Conservation (phyloP, 92 coral and sea anemone species). For the Bergia sp. region DNA sequence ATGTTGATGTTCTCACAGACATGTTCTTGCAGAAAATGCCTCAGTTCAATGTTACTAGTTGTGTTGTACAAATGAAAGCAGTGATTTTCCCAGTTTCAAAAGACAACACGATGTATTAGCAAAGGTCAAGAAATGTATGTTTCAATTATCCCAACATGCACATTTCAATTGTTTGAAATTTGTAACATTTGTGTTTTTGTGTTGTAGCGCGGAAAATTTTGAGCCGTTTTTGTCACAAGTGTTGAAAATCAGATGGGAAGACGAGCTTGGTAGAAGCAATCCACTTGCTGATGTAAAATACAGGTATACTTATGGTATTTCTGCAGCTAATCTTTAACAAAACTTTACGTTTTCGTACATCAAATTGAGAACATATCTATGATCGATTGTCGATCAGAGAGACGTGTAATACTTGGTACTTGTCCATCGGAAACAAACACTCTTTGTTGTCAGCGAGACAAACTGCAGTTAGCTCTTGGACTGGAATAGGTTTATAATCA, state of each 20-base stretch:
- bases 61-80: background rate
- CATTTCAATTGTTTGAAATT: conserved; percentile 24
- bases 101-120: background rate
- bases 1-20: too few species aligned
- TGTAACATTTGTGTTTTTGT: conserved; percentile 51
- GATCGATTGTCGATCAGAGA: background rate
- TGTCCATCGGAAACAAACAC: conserved; percentile 20
- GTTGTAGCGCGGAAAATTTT: conserved; percentile 88
- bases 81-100: background rate
- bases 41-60: background rate
- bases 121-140: conserved; percentile 14
- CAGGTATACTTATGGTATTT: conserved; percentile 60
- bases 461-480: background rate
- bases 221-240: conserved; percentile 95
- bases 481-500: background rate
- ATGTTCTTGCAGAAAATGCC: background rate
- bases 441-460: conserved; percentile 26
- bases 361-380: conserved; percentile 2
- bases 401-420: background rate
- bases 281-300: conserved; percentile 79
- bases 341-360: conserved; percentile 3
- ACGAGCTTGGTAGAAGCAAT: conserved; percentile 82
- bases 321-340: background rate
- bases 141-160: background rate
- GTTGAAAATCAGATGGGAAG: conserved; percentile 95